These are phyloP conservation scores for Falco peregrinus DNA, from an alignment of 2,797 vertebrate species.

Conservation along the genomic window DNA sequence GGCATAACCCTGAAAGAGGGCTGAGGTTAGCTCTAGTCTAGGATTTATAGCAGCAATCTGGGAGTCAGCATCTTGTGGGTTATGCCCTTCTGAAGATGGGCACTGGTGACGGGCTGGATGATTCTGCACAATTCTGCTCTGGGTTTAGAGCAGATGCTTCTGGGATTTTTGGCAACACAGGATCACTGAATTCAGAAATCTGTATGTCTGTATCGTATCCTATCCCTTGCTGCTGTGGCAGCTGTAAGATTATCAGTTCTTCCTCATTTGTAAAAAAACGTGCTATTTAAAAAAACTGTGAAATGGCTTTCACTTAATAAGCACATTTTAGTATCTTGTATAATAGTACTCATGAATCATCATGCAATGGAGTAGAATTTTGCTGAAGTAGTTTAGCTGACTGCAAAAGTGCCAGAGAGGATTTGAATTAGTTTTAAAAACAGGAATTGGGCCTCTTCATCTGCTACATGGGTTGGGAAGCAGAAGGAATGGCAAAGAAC, in stretches of 20 bases:
- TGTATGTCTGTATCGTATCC: background rate
- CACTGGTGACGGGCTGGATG: background rate
- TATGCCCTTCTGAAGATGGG: background rate
- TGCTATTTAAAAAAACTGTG: background rate
- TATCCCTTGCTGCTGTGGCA: background rate
- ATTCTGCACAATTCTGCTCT: background rate
- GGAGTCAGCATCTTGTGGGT: background rate
- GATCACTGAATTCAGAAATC: background rate
- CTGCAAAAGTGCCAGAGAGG: background rate
- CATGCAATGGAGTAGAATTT: background rate
- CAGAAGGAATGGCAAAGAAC: accelerated
- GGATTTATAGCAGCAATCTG: background rate
- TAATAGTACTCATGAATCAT: background rate
- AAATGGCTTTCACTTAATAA: background rate
- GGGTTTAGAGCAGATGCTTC: background rate
- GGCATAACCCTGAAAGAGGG: background rate
- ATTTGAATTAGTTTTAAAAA: background rate
- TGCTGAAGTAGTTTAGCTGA: background rate
- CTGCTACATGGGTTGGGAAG: background rate
- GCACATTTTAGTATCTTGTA: background rate
- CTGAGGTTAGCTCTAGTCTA: background rate
- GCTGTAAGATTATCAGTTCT: background rate
- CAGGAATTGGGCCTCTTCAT: background rate
- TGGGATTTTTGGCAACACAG: background rate
- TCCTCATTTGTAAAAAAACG: background rate